Evolutionary conservation across 2,797 vertebrate species (phyloP), one percentile per base, ranked within the genome.

Genomic region (Epinephelus malabaricus): DNA sequence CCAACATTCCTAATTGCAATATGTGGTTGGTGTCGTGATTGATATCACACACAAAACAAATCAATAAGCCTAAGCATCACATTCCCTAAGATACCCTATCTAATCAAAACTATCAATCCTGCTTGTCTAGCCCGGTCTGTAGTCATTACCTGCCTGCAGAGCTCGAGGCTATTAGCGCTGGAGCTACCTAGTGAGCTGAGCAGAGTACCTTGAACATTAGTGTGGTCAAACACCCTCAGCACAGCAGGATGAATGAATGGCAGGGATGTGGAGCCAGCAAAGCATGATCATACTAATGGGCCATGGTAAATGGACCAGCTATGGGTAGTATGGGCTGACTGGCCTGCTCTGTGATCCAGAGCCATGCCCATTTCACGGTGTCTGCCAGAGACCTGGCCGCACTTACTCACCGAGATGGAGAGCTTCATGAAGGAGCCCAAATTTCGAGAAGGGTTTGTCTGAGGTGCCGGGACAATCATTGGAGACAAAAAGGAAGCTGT

Each of bases 341-440:
- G 90, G 88, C 90, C 88, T 87, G 94, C 89, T 90, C 91, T 54
- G 78, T 94, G 94, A 95, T 94, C 95, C 95, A 89, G 81, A 91
- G 89, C 92, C 65, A 25, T 90, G 89, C 89, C 95, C 93, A 96
- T 96, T 96, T 96, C 95, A 95, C 85, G 91, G 94, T 95, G 93
- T 94, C 94, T 94, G 92, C 88, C 85, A 6, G 62, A 80, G 85
- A 88, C 85, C 90, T 71, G 68, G 76, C 83, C 45, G 66, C 91
- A 93, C 92, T 95, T 82, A 91, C 87, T 95, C 95, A 94, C 83
- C 0, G 83, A 93, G 94, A 95, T 93, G 94, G 93, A 95, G 90
- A 86, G 90, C 88, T 90, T 78, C 72, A 49, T 38, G 65, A 21
- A 30, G 70, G 78, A 60, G 80, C 65, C 64, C 7, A 15, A 49